Percentiles rank a stretch among this genome's conserved stretches.
These are phyloP conservation scores for Semaprochilodus insignis DNA, from an alignment of 2,797 vertebrate species.

Conservation along the genomic window DNA sequence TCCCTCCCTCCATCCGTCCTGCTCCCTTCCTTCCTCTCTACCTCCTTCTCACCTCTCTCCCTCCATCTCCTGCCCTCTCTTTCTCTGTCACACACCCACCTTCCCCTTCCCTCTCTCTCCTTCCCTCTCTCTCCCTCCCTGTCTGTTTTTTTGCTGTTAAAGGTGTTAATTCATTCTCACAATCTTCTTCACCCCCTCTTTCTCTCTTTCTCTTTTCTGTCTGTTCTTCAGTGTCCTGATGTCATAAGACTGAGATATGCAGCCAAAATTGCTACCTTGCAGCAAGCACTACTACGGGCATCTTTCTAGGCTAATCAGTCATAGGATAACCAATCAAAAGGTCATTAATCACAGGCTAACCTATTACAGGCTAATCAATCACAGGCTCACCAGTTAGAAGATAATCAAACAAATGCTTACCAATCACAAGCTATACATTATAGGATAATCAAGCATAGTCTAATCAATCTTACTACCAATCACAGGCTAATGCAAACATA, in stretches of 20 bases:
- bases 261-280: too few species aligned
- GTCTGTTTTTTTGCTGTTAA: slow-evolving; percentile 20
- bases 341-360: too few species aligned
- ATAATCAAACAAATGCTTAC: not conserved
- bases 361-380: not conserved
- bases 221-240: not conserved
- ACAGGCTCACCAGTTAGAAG: not conserved
- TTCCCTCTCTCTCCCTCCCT: not conserved
- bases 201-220: slow-evolving; percentile 47
- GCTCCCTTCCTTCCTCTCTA: slow-evolving; percentile 27
- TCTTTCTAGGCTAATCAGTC: too few species aligned
- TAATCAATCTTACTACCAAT: too few species aligned
- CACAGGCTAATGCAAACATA: too few species aligned
- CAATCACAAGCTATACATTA: too few species aligned
- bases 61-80: slow-evolving; percentile 30
- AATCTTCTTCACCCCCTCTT: not conserved
- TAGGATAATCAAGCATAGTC: too few species aligned
- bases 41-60: slow-evolving; percentile 33
- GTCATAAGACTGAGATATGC: too few species aligned
- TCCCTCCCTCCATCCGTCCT: not conserved
- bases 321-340: too few species aligned
- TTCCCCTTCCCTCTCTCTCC: slow-evolving; percentile 29
- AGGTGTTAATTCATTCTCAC: slow-evolving; percentile 60
- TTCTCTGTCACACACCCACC: not conserved
- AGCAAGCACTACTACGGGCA: too few species aligned